phyloP scores from a whole-genome alignment of 1,140 invertebrate genomes.

The Agrypnia vestita region DNA sequence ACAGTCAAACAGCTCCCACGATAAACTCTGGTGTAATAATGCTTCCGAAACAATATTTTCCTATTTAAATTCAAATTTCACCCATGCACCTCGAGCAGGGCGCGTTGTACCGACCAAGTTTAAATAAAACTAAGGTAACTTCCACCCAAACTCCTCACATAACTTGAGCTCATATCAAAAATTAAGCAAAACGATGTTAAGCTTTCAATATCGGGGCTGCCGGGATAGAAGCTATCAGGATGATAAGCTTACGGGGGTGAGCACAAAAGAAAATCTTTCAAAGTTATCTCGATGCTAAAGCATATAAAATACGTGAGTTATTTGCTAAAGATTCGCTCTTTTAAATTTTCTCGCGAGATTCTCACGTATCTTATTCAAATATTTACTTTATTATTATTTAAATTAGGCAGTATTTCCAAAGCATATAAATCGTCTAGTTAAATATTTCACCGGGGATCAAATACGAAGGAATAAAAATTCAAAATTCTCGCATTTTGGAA shows the following conservation, averaged over 20 bases:
- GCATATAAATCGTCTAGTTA: neutral
- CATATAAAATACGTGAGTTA: constrained; percentile 48
- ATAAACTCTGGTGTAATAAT: constrained; percentile 54
- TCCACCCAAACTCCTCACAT: constrained; percentile 18
- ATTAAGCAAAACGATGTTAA: constrained; percentile 45
- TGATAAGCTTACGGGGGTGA: constrained; percentile 42
- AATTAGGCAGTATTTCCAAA: constrained; percentile 1
- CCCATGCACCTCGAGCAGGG: constrained; percentile 34
- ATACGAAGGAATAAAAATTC: too few relatives aligned
- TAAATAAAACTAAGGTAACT: constrained; percentile 30
- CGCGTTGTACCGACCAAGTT: constrained; percentile 30
- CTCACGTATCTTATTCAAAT: constrained; percentile 32
- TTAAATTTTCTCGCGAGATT: constrained; percentile 35
- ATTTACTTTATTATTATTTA: constrained; percentile 37
- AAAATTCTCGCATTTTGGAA: too few relatives aligned
- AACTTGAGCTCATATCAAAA: constrained; percentile 39
- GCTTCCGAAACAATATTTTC: constrained; percentile 60
- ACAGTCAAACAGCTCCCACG: constrained; percentile 16
- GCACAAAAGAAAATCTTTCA: constrained; percentile 46
- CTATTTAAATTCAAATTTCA: constrained; percentile 60
- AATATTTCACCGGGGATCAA: too few relatives aligned
- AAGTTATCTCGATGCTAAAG: constrained; percentile 27
- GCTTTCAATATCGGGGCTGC: constrained; percentile 43
- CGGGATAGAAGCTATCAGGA: constrained; percentile 38
- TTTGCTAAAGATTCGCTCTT: constrained; percentile 30